Evolutionary conservation across 30 jellyfish, hydroid and myxozoan species (phyloP), one percentile per base, ranked within the genome.

Genomic region (Aurelia coerulea): DNA sequence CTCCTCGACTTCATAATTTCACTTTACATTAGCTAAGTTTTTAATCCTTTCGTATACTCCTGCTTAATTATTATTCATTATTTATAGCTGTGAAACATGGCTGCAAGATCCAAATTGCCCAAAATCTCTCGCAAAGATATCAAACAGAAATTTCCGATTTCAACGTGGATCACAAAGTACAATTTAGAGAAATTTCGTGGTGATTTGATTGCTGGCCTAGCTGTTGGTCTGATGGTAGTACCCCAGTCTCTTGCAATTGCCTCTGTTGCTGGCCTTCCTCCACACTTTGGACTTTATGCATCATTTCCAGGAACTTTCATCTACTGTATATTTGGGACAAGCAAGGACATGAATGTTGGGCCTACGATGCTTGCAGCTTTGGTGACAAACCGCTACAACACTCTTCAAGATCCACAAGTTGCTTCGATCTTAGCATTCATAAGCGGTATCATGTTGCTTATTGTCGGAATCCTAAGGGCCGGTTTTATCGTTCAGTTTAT

Each of bases 171-270:
- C 4, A 73, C 85, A 0, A 2, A 33, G 69, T 92, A 92, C 66
- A 76, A 67, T 51, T 54, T 92, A 7, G 59, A 31, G 59, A 92
- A 80, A 59, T 62, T 92, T 34, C 90, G 86, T 10, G 94, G 92
- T 29, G 98, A 92, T 54, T 9, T 92, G 13, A 73, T 87, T 11
- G 92, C 97, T 51, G 98, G 98, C 41, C 70, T 92, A 23, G 89
- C 97, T 10, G 89, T 80, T 29, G 98, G 98, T 17, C 62, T 92
- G 35, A 60, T 92, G 95, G 80, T 81, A 16, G 89, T 92, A 5
- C 98, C 98, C 10, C 96, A 86, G 71, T 65, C 96, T 13, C 79
- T 92, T 41, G 98, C 98, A 39, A 70, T 86, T 41, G 91, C 97
- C 10, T 33, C 94, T 4, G 80, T 92, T 33, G 98, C 98, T n/a